phyloP scores from a whole-genome alignment of 2,888 invertebrate species.

The Sarcophaga variegata region DNA sequence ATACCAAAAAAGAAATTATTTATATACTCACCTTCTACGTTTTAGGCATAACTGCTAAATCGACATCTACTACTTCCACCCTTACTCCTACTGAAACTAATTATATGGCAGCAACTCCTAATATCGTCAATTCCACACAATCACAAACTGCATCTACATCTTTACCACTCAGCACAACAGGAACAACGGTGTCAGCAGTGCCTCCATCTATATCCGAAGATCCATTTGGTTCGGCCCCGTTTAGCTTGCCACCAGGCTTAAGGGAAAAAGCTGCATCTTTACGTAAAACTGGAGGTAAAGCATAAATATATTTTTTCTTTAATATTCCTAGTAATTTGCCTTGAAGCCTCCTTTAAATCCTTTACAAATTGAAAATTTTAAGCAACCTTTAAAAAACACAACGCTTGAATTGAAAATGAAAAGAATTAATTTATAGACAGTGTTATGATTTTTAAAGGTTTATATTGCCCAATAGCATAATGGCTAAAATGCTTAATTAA shows the following conservation, averaged over 20 bases:
- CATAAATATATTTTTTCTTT: slow-evolving; percentile 78
- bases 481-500: slow-evolving; percentile 54
- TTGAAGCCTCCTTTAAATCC: slow-evolving; percentile 41
- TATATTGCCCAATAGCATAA: slow-evolving; percentile 38
- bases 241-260: slow-evolving; percentile 85
- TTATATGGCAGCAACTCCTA: slow-evolving; percentile 72
- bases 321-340: slow-evolving; percentile 54
- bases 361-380: slow-evolving; percentile 40
- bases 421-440: background rate
- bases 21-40: background rate
- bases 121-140: slow-evolving; percentile 74
- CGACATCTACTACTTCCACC: slow-evolving; percentile 80
- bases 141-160: slow-evolving; percentile 43
- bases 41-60: slow-evolving; percentile 80
- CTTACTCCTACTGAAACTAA: slow-evolving; percentile 80
- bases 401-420: slow-evolving; percentile 37
- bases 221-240: slow-evolving; percentile 92
- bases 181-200: slow-evolving; percentile 30
- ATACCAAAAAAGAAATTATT: background rate
- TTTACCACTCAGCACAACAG: slow-evolving; percentile 35
- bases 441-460: slow-evolving; percentile 62
- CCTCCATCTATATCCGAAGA: slow-evolving; percentile 84
- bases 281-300: slow-evolving; percentile 82
- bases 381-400: slow-evolving; percentile 55
- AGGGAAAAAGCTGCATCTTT: slow-evolving; percentile 81